A percentile compares a stretch with the other conserved stretches of the same genome.
Conservation (phyloP, 2,797 vertebrate species). For the Sparidentex hasta region DNA sequence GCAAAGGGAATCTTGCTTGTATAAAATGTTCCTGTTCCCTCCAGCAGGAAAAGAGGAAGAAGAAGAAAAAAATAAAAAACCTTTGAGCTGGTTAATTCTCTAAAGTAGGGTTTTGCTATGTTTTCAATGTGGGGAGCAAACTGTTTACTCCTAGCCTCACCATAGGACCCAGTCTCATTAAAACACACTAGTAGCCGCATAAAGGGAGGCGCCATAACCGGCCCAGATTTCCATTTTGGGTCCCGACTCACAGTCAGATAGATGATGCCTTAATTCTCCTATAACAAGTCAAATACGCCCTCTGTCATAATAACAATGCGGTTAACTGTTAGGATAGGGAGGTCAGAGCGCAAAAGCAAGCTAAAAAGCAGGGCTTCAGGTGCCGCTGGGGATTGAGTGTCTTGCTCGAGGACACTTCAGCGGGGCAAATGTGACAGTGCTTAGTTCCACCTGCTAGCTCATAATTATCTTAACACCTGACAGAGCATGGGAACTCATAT, state of each 20-base stretch:
- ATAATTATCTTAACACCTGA: slow-evolving; percentile 55
- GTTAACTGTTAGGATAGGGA: slow-evolving; percentile 5
- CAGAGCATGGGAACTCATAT: slow-evolving; percentile 41
- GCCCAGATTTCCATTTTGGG: slow-evolving; percentile 24
- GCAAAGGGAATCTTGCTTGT: slow-evolving; percentile 37
- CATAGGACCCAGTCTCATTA: slow-evolving; percentile 55
- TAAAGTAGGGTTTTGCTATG: slow-evolving; percentile 24
- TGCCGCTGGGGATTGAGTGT: slow-evolving; percentile 14
- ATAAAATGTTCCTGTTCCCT: slow-evolving; percentile 32
- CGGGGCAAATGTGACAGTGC: slow-evolving; percentile 43
- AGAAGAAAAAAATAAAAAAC: background rate
- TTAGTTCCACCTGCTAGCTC: slow-evolving; percentile 56
- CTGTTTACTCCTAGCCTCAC: slow-evolving; percentile 44
- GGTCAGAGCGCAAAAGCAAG: slow-evolving; percentile 5
- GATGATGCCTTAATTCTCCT: slow-evolving; percentile 8
- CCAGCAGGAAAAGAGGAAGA: slow-evolving; percentile 7
- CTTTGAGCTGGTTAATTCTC: slow-evolving; percentile 42
- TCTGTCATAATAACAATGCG: slow-evolving; percentile 17
- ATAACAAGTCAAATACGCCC: slow-evolving; percentile 21
- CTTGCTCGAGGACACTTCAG: slow-evolving; percentile 49
- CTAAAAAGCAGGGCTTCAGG: background rate
- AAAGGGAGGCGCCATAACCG: slow-evolving; percentile 32
- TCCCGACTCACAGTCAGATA: slow-evolving; percentile 2
- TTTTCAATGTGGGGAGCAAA: slow-evolving; percentile 38
- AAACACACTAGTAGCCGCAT: slow-evolving; percentile 38